Conservation (phyloP, 2,888 invertebrate genomes). For the Coenonympha arcania region DNA sequence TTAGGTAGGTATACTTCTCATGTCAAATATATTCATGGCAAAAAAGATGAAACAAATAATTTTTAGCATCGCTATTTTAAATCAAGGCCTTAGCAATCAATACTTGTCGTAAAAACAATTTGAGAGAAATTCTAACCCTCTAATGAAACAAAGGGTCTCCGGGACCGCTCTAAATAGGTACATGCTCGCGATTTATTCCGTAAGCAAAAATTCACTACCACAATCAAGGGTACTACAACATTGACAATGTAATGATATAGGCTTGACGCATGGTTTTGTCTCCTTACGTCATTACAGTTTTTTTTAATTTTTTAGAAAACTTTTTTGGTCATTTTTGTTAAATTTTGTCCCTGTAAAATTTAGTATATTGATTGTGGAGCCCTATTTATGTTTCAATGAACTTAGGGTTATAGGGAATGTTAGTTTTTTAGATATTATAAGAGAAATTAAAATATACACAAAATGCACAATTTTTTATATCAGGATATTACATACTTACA, state of each 20-base stretch:
- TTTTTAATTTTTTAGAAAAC: background rate
- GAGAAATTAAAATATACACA: too few relatives aligned
- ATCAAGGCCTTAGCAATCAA: constrained; percentile 40
- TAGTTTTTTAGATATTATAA: too few relatives aligned
- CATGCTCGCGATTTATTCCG: constrained; percentile 48
- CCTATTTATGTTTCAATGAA: too few relatives aligned
- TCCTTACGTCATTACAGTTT: background rate
- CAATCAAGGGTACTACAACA: constrained; percentile 29
- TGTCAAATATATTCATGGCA: background rate
- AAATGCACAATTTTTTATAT: too few relatives aligned
- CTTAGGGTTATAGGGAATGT: too few relatives aligned
- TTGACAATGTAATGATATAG: constrained; percentile 23
- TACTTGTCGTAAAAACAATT: constrained; percentile 51
- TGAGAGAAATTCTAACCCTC: constrained; percentile 35
- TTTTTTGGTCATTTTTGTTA: too few relatives aligned
- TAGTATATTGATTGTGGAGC: too few relatives aligned
- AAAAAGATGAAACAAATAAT: constrained; percentile 9
- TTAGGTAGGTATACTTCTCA: too few relatives aligned
- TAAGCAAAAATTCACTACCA: constrained; percentile 50
- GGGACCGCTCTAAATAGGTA: constrained; percentile 35
- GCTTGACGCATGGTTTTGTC: constrained; percentile 23
- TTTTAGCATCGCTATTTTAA: constrained; percentile 22
- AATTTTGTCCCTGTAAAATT: too few relatives aligned
- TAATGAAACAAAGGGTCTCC: constrained; percentile 49
- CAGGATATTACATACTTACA: too few relatives aligned